Base-by-base conservation (phyloP, 2,888 invertebrate species). In the Ormyrus rosae region DNA sequence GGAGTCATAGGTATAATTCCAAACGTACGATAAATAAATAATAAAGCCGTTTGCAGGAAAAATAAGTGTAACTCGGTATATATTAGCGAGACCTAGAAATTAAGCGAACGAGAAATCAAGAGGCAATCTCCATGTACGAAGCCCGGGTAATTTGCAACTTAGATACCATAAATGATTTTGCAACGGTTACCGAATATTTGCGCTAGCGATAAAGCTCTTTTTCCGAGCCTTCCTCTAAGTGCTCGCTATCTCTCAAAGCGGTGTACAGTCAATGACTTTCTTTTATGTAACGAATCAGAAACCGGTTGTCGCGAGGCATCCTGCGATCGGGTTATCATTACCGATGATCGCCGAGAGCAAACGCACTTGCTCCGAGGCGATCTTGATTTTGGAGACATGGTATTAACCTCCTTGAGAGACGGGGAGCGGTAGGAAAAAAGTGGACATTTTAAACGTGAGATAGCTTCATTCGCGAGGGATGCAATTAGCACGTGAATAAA, bases 261-360 rank as follows among this genome's bases (percentile, higher is more conserved):
- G 53, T 45, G 19, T 63, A 6, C 19, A 67, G 75, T 67, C 58
- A 61, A 61, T 78, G 72, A 48, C 68, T 73, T 53, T 68, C 68
- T 68, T 73, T 79, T 79, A 73, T 50, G 50, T 73, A 79, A 79
- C 63, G 55, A 63, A 78, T 68, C 34, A 10, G 9, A 60, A 79
- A 79, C 78, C 73, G 78, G 78, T 79, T 73, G 10, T 48, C 34
- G 71, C 56, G 19, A 73, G 55, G 46, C 73, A 63, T 73, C 78
- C 72, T 68, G 74, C 34, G 55, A 45, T 10, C 51, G 8, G 65
- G 53, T 68, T 73, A 79, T 79, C 73, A 63, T 73, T 73, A 73
- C 48, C 45, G 78, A 79, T 68, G 68, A 79, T 79, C 78, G 46
- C 9, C 34, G 19, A 53, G 56, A 45, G 11, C 10, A 34, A 19